Base-by-base conservation (phyloP, 2,113 vertebrate genomes). In the Rallus limicola region DNA sequence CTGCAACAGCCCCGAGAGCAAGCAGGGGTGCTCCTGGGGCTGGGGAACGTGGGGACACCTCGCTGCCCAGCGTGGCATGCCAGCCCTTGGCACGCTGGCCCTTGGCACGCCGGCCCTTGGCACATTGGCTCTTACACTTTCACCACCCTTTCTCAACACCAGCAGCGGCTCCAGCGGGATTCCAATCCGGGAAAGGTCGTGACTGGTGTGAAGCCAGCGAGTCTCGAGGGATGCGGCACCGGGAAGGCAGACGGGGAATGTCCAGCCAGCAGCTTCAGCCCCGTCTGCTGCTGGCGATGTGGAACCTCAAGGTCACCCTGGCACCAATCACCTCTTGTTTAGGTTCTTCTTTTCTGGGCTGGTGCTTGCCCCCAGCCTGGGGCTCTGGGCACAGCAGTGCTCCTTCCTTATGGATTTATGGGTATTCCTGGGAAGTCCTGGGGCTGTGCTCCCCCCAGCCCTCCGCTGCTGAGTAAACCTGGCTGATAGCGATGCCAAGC, bases 401-500 rank as follows among this genome's bases (percentile, higher is more conserved):
- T 55, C 26, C 42, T 42, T 34, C 52, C 25, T 48, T 20, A 31
- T 31, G 6, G 24, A 16, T 72, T 20, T 31, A 9, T 58, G 11
- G 16, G 40, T 19, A 11, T 29, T 38, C 15, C 48, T 19, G 59
- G 33, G 59, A 46, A 26, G 19, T 31, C 52, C 18, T 16, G 11
- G 11, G 2, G 1, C 71, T 1, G 3, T n/a, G 36, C 34, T 33
- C 33, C 31, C 60, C 55, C 36, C 84, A 33, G 26, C 44, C 63
- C 36, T 26, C 20, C 1, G 2, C 31, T 25, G 31, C 42, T 28
- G 9, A 48, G 36, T 20, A 58, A 68, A 72, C 3, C 36, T 21
- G 0, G 2, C 36, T 2, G 9, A 33, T 68, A 84, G 33, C 1
- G 8, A 68, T 7, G 58, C 0, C 0, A 23, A 13, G 60, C 7